These are phyloP conservation scores for Samia ricini DNA, from an alignment of 1,140 invertebrate genomes.

Conservation along the genomic window DNA sequence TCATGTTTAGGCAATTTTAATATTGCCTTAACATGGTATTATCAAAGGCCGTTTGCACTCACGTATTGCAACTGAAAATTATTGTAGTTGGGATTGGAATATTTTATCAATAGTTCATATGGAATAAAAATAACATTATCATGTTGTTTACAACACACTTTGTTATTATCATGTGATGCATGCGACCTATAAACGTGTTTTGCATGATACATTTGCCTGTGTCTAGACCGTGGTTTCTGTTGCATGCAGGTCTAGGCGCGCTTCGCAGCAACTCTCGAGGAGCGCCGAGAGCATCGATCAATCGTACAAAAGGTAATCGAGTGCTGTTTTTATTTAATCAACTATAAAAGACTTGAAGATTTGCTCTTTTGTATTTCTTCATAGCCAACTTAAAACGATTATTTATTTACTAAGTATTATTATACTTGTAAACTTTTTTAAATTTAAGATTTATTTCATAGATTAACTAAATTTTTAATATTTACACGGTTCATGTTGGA, in stretches of 20 bases:
- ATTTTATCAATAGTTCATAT: not conserved
- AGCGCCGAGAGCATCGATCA: slow-evolving; percentile 80
- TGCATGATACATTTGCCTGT: slow-evolving; percentile 60
- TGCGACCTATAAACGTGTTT: slow-evolving; percentile 8
- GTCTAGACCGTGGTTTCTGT: slow-evolving; percentile 63
- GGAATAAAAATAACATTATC: not conserved
- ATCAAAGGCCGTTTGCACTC: not conserved
- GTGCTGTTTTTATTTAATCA: not conserved
- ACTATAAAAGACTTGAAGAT: not conserved
- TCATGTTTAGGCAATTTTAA: not conserved
- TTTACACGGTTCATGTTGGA: not conserved
- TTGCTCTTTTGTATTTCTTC: not conserved
- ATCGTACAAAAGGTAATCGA: slow-evolving; percentile 60
- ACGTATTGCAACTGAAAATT: not conserved
- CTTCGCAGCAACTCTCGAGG: slow-evolving; percentile 86
- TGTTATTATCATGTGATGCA: not conserved
- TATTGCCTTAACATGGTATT: not conserved
- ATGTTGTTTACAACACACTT: not conserved
- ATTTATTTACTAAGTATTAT: no score
- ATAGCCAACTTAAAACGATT: no score
- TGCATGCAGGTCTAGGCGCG: slow-evolving; percentile 85
- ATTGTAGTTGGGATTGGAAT: no score
- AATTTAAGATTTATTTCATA: not conserved
- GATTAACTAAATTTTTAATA: not conserved
- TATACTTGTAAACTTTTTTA: not conserved